Conservation (phyloP, 2,113 vertebrate species). For the Chamaetylas fuelleborni region DNA sequence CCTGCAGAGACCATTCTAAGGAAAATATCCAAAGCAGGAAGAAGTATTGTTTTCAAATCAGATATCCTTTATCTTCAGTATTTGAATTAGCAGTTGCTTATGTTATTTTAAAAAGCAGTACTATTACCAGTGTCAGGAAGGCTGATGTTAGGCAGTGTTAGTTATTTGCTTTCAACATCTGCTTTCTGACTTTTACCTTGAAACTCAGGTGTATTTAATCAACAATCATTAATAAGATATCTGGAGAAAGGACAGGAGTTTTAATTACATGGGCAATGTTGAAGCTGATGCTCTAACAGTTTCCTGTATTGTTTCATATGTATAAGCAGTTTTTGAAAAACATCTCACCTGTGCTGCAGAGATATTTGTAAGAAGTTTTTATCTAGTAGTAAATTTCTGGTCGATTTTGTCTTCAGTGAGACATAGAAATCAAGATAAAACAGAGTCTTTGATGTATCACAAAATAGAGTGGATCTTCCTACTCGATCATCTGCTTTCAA, state of each 20-base stretch:
- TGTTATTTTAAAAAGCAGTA: background rate
- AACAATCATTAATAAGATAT: background rate
- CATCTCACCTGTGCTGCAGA: background rate
- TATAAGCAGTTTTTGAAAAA: background rate
- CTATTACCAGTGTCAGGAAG: background rate
- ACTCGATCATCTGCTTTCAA: background rate
- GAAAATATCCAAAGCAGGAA: background rate
- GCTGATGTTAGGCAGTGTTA: background rate
- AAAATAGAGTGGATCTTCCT: background rate
- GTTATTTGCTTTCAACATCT: background rate
- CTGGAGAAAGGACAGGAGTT: background rate
- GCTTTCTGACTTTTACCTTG: background rate
- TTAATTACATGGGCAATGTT: background rate
- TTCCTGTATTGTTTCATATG: background rate
- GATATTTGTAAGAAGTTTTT: background rate
- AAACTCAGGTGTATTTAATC: background rate
- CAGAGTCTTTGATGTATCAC: background rate
- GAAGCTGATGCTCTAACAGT: background rate
- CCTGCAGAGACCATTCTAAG: background rate
- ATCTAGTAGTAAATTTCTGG: background rate
- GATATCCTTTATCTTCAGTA: background rate
- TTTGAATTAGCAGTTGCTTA: background rate
- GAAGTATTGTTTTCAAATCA: background rate
- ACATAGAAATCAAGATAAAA: background rate
- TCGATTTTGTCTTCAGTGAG: background rate